Evolutionary conservation across 2,888 invertebrate species (phyloP).

Genomic region (Strigamia crassipes): DNA sequence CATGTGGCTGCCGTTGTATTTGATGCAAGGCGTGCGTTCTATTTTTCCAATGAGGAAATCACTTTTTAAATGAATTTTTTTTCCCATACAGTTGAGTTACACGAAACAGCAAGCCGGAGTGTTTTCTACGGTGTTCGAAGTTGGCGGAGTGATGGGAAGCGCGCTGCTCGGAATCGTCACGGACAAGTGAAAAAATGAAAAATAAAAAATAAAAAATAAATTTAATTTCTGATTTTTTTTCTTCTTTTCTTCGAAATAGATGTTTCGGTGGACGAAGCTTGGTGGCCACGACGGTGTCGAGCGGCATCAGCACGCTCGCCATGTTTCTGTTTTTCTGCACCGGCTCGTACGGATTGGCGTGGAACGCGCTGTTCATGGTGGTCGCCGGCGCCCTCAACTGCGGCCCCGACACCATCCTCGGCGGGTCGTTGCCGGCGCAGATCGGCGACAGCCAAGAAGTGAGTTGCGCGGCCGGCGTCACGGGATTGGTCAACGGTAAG

Average conservation of each 20-base stretch:
- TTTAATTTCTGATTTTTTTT: no score
- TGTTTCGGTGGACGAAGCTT: constrained; percentile 58
- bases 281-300: constrained; percentile 57
- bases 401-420: constrained; percentile 61
- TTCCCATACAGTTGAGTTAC: constrained; percentile 56
- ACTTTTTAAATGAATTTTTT: background rate
- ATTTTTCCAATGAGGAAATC: no score
- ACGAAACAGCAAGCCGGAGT: constrained; percentile 59
- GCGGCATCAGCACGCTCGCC: constrained; percentile 56
- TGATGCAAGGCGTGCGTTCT: constrained; percentile 56
- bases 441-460: constrained; percentile 61
- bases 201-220: background rate
- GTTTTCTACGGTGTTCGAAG: constrained; percentile 61
- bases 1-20: constrained; percentile 62
- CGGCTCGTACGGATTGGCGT: constrained; percentile 58
- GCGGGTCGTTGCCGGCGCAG: constrained; percentile 61
- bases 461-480: constrained; percentile 60
- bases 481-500: constrained; percentile 61
- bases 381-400: constrained; percentile 61
- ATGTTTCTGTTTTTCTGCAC: constrained; percentile 59
- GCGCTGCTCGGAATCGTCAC: constrained; percentile 59
- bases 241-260: constrained; percentile 52
- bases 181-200: constrained; percentile 54
- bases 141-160: constrained; percentile 62
- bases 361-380: constrained; percentile 59